Conservation (phyloP, 1,140 invertebrate species). For the Drosophila pachea region DNA sequence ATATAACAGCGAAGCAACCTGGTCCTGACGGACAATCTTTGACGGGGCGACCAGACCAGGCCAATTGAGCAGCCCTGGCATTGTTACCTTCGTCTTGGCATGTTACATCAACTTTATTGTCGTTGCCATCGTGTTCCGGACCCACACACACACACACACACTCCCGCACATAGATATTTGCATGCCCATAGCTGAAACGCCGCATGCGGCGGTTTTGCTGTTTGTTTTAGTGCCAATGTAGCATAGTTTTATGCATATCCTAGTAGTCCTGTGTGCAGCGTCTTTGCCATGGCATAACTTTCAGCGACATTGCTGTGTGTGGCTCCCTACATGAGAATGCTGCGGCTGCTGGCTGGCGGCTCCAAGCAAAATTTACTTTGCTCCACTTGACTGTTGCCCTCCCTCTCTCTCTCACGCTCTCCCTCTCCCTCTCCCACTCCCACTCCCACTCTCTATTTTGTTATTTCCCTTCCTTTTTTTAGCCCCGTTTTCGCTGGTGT, state of each 20-base stretch:
- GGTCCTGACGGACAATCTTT: background rate
- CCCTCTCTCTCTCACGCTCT: slow-evolving; percentile 11
- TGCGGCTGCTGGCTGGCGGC: slow-evolving; percentile 36
- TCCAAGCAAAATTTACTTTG: slow-evolving; percentile 52
- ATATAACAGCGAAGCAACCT: too few species aligned
- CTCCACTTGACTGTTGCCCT: slow-evolving; percentile 32
- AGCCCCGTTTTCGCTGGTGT: slow-evolving; percentile 10
- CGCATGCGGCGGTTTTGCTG: slow-evolving; percentile 55
- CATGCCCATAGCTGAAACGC: slow-evolving; percentile 23
- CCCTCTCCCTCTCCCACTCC: background rate
- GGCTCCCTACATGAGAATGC: slow-evolving; percentile 50
- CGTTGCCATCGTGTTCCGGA: slow-evolving; percentile 50
- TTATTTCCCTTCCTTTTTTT: slow-evolving; percentile 19
- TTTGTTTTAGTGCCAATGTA: slow-evolving; percentile 77
- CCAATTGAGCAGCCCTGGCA: slow-evolving; percentile 45
- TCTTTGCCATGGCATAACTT: slow-evolving; percentile 68
- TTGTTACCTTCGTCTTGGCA: slow-evolving; percentile 57
- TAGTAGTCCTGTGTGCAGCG: slow-evolving; percentile 63
- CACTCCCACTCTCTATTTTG: background rate
- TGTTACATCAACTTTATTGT: slow-evolving; percentile 58
- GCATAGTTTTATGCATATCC: slow-evolving; percentile 76
- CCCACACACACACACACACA: slow-evolving; percentile 30
- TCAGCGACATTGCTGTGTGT: slow-evolving; percentile 34
- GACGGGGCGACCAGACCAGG: background rate
- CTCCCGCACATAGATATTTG: slow-evolving; percentile 16